Evolutionary conservation across 2,797 vertebrate genomes (phyloP).

Genomic region (Salmo trutta): DNA sequence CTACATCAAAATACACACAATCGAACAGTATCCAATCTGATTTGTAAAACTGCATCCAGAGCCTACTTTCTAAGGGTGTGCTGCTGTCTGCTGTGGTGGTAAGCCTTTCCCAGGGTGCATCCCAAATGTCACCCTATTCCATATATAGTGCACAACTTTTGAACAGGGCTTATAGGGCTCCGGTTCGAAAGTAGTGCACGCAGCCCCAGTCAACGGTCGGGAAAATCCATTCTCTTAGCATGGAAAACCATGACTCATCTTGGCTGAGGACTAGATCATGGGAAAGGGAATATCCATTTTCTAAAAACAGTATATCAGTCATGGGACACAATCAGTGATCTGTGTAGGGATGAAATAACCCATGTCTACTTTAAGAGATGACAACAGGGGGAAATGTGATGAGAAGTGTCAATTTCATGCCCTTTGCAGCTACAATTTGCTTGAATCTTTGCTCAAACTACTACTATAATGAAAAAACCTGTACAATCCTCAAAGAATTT

Average conservation of each 20-base stretch:
- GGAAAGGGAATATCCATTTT: neutral
- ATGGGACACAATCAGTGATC: neutral
- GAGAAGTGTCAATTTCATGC: neutral
- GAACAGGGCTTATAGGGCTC: neutral
- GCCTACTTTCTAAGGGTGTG: no score
- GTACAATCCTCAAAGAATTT: neutral
- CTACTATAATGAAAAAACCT: neutral
- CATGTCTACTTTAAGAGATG: neutral
- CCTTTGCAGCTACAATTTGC: neutral
- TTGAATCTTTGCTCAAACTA: neutral
- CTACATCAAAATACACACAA: neutral
- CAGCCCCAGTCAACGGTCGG: neutral
- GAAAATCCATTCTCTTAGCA: constrained; percentile 6
- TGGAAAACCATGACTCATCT: neutral
- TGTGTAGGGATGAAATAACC: neutral
- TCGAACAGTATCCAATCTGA: neutral
- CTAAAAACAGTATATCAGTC: constrained; percentile 5
- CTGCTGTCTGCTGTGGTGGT: no score
- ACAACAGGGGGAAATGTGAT: neutral
- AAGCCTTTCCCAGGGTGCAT: no score
- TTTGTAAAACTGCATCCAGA: neutral
- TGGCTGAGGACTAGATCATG: neutral
- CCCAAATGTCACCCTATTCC: neutral
- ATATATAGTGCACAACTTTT: neutral
- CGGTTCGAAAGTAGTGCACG: neutral